phyloP scores from a whole-genome alignment of 2,797 vertebrate species.

The Myotis vivesi region DNA sequence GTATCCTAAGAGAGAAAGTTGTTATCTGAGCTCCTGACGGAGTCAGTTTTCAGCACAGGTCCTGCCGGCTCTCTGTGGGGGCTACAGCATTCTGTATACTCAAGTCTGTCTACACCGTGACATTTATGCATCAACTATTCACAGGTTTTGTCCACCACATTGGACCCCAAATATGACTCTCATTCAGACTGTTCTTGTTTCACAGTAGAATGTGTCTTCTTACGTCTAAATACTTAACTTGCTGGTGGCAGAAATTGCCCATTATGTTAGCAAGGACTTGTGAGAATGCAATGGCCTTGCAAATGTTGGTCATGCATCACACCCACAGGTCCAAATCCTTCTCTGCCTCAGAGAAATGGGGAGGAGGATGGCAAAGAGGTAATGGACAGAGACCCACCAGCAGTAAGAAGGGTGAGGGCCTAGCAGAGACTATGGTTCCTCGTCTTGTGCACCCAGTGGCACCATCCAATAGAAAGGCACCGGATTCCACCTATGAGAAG shows the following conservation, averaged over 20 bases:
- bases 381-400: background rate
- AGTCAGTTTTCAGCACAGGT: background rate
- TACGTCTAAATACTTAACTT: constrained; percentile 56
- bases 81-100: background rate
- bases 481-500: background rate
- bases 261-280: background rate
- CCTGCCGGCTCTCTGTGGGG: background rate
- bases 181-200: background rate
- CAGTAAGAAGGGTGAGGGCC: no score
- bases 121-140: background rate
- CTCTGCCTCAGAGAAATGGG: background rate
- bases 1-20: background rate
- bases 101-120: accelerated
- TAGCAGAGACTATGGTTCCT: no score
- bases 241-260: background rate
- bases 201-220: background rate
- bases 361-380: background rate
- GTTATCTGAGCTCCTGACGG: background rate
- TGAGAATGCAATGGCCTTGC: background rate
- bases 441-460: no score
- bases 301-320: background rate
- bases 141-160: background rate
- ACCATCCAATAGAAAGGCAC: background rate
- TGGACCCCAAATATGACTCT: background rate
- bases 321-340: background rate